These are phyloP conservation scores for Ariopsis seemanni DNA, from an alignment of 2,113 vertebrate species.

Conservation along the genomic window DNA sequence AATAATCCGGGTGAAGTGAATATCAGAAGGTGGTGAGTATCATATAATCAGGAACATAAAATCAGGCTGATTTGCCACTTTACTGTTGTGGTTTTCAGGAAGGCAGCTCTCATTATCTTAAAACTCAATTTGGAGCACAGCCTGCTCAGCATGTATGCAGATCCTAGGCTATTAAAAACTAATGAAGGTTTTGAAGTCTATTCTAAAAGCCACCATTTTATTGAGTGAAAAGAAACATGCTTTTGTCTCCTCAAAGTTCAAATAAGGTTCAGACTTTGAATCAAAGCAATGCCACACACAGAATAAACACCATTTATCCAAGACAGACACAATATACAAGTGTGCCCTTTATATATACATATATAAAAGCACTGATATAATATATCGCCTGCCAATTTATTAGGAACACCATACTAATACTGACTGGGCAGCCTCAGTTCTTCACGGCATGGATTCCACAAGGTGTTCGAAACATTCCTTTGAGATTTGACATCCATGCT, in stretches of 20 bases:
- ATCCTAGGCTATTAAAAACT: conserved; percentile 16
- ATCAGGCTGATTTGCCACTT: background rate
- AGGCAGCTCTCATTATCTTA: conserved; percentile 9
- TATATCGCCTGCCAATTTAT: background rate
- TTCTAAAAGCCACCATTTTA: conserved; percentile 9
- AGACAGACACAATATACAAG: background rate
- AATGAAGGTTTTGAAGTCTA: conserved; percentile 18
- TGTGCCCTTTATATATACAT: background rate
- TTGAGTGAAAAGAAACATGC: background rate
- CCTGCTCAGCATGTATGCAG: conserved; percentile 18
- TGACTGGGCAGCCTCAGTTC: background rate
- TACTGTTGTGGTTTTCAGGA: conserved; percentile 7
- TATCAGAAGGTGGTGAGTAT: background rate
- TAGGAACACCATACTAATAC: background rate
- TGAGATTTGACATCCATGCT: background rate
- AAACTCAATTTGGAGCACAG: conserved; percentile 33
- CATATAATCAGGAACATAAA: background rate
- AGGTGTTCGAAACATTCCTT: background rate
- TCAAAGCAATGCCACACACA: background rate
- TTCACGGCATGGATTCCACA: background rate
- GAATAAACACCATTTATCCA: background rate
- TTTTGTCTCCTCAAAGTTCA: conserved; percentile 26
- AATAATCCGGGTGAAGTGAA: background rate
- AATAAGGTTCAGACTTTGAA: conserved; percentile 18
- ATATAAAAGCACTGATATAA: background rate